These are phyloP conservation scores for Lissocephala sabroskyi DNA, from an alignment of 2,888 invertebrate species.

Conservation along the genomic window DNA sequence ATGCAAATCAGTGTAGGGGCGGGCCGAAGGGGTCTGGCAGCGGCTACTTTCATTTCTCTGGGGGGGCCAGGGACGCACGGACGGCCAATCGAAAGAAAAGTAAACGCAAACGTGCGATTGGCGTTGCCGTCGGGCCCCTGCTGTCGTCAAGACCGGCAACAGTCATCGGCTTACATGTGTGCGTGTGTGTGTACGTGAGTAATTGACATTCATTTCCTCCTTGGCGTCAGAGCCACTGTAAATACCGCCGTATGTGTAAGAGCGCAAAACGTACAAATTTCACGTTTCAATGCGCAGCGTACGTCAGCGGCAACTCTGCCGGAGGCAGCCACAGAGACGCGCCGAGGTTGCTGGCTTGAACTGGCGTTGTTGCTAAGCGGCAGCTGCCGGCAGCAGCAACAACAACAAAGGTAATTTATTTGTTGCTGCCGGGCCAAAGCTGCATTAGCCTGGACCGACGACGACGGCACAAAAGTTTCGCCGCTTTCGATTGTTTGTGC, in stretches of 20 bases:
- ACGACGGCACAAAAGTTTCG: background rate
- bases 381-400: background rate
- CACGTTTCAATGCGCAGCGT: slow-evolving; percentile 10
- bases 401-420: slow-evolving; percentile 13
- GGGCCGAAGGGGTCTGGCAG: slow-evolving; percentile 13
- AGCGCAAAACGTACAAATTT: slow-evolving; percentile 14
- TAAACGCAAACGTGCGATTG: slow-evolving; percentile 29
- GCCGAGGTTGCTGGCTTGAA: background rate
- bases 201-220: slow-evolving; percentile 51
- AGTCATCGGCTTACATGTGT: slow-evolving; percentile 4
- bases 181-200: slow-evolving; percentile 32
- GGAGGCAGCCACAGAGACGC: background rate
- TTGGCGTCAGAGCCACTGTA: slow-evolving; percentile 28
- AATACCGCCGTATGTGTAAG: background rate
- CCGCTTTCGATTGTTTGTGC: background rate
- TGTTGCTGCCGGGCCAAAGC: background rate
- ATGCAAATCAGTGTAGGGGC: slow-evolving; percentile 31
- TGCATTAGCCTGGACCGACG: background rate
- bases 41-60: slow-evolving; percentile 39
- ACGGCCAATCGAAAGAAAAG: too few species aligned
- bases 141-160: slow-evolving; percentile 24
- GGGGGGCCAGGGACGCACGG: too few species aligned
- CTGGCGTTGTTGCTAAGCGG: background rate
- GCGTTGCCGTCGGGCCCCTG: background rate
- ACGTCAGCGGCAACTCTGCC: slow-evolving; percentile 5